Evolutionary conservation across 92 coral and sea anemone species (phyloP).

Genomic region (Bergia sp.): DNA sequence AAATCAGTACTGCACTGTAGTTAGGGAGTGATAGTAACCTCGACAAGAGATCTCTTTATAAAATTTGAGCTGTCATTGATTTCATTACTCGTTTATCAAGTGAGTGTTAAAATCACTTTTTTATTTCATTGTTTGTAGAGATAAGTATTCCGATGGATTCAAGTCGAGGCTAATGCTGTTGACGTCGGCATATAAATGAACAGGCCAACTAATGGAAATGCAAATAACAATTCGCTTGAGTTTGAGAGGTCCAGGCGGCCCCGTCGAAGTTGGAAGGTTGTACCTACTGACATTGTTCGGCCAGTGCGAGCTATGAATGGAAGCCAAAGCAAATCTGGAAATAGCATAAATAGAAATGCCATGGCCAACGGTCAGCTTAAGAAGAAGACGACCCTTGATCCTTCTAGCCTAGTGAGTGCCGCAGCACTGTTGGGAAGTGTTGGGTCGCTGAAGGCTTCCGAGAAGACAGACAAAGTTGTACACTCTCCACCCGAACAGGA

Average conservation of each 20-base stretch:
- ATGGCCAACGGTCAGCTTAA: slow-evolving; percentile 30
- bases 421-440: slow-evolving; percentile 86
- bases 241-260: slow-evolving; percentile 35
- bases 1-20: too few relatives aligned
- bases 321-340: neutral
- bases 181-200: slow-evolving; percentile 42
- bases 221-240: slow-evolving; percentile 47
- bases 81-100: neutral
- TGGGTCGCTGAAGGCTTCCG: slow-evolving; percentile 80
- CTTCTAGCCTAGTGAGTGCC: slow-evolving; percentile 62
- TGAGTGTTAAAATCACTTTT: neutral
- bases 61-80: too few relatives aligned
- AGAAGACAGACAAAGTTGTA: slow-evolving; percentile 66
- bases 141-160: neutral
- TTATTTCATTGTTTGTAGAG: neutral
- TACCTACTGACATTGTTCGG: slow-evolving; percentile 59
- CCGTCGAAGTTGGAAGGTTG: slow-evolving; percentile 56
- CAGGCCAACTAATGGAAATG: slow-evolving; percentile 61
- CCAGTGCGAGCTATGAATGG: slow-evolving; percentile 69
- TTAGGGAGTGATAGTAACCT: neutral
- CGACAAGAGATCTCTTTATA: neutral
- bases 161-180: slow-evolving; percentile 43
- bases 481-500: slow-evolving; percentile 68
- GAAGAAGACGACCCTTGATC: slow-evolving; percentile 59
- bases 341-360: slow-evolving; percentile 11